Evolutionary conservation across 1,140 invertebrate species (phyloP).

Genomic region (Magallana angulata): DNA sequence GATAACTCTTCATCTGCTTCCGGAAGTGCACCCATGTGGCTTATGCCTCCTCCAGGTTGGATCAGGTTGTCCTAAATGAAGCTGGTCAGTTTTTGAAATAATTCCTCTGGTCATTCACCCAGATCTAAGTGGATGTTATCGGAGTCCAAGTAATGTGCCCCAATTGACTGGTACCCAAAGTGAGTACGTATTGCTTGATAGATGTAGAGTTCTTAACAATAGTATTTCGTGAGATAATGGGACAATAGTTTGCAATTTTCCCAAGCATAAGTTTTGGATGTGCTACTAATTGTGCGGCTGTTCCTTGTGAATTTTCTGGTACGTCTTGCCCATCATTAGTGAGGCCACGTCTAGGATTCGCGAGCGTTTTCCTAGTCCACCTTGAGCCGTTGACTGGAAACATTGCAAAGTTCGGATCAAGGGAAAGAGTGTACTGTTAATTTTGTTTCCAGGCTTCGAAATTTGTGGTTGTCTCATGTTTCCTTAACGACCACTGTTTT

Average conservation of each 20-base stretch:
- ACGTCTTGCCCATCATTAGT: slow-evolving; percentile 35
- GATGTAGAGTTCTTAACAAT: slow-evolving; percentile 61
- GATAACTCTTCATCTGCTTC: slow-evolving; percentile 60
- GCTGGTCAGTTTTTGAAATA: slow-evolving; percentile 57
- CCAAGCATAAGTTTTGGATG: slow-evolving; percentile 58
- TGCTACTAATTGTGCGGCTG: slow-evolving; percentile 50
- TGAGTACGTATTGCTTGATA: slow-evolving; percentile 58
- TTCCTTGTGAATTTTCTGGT: slow-evolving; percentile 34
- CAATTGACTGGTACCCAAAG: slow-evolving; percentile 60
- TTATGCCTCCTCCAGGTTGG: slow-evolving; percentile 23
- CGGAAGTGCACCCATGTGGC: slow-evolving; percentile 49
- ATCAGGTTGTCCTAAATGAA: slow-evolving; percentile 66
- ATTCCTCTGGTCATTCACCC: slow-evolving; percentile 58
- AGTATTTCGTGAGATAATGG: slow-evolving; percentile 52
- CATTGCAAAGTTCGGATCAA: slow-evolving; percentile 44
- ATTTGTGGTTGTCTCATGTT: slow-evolving; percentile 47
- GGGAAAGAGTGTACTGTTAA: slow-evolving; percentile 43
- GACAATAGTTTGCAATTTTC: slow-evolving; percentile 61
- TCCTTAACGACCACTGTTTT: slow-evolving; percentile 45
- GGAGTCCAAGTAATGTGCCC: slow-evolving; percentile 55
- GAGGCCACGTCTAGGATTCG: slow-evolving; percentile 40
- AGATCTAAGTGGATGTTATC: slow-evolving; percentile 43
- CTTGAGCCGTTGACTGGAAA: slow-evolving; percentile 43
- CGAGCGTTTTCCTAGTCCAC: slow-evolving; percentile 50
- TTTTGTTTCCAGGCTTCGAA: slow-evolving; percentile 54